Evolutionary conservation across 2,113 vertebrate species (phyloP).

Genomic region (Pyrgilauda ruficollis): DNA sequence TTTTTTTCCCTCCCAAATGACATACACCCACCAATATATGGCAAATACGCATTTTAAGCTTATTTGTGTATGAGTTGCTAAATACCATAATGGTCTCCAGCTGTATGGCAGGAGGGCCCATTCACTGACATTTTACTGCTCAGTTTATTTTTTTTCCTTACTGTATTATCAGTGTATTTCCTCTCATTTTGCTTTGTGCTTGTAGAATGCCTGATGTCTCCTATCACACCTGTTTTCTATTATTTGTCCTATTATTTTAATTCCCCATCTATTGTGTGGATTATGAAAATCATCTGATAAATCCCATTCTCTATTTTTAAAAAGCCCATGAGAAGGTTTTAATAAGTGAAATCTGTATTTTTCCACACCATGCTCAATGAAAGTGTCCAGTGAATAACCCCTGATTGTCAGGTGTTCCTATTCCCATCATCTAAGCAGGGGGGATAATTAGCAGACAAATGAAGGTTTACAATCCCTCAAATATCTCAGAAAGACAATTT

Average conservation of each 20-base stretch:
- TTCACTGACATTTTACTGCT: constrained; percentile 41
- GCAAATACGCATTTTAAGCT: constrained; percentile 31
- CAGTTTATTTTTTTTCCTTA: constrained; percentile 1
- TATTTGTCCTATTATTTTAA: constrained; percentile 65
- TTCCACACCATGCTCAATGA: constrained; percentile 6
- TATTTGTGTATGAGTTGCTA: constrained; percentile 23
- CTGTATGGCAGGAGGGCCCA: constrained; percentile 41
- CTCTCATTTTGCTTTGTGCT: background rate
- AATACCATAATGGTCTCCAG: constrained; percentile 52
- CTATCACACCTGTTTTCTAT: constrained; percentile 68
- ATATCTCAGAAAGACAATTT: constrained; percentile 51
- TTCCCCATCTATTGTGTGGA: constrained; percentile 55
- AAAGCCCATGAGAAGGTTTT: constrained; percentile 43
- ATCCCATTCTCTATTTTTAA: constrained; percentile 53
- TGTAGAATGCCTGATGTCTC: background rate
- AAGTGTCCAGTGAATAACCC: constrained; percentile 58
- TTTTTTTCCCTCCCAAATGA: background rate
- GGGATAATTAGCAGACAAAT: constrained; percentile 58
- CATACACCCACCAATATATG: background rate
- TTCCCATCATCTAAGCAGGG: constrained; percentile 31
- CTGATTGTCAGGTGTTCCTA: constrained; percentile 65
- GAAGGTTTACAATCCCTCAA: constrained; percentile 45
- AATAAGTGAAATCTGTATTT: constrained; percentile 46
- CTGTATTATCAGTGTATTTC: constrained; percentile 41
- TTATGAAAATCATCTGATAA: constrained; percentile 51